Percentiles rank a stretch among this genome's conserved stretches.
Conservation (phyloP, 2,888 invertebrate genomes). For the Deilephila elpenor region DNA sequence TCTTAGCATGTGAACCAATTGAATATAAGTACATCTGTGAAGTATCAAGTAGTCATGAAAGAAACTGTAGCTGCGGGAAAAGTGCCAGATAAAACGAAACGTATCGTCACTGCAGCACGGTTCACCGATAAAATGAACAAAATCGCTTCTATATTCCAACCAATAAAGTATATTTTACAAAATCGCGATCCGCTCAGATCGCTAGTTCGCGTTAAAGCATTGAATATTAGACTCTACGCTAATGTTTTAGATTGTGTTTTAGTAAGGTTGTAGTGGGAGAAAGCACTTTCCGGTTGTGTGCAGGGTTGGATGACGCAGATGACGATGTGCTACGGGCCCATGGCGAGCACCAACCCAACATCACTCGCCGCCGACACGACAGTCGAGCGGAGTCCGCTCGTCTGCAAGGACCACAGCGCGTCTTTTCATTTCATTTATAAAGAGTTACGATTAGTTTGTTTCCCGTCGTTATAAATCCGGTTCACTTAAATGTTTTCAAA, state of each 20-base stretch:
- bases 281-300: slow-evolving; percentile 81
- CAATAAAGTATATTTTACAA: slow-evolving; percentile 61
- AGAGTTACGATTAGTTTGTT: slow-evolving; percentile 53
- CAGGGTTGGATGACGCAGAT: slow-evolving; percentile 78
- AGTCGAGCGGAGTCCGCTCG: slow-evolving; percentile 70
- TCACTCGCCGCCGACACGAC: slow-evolving; percentile 51
- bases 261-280: slow-evolving; percentile 63
- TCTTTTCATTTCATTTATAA: slow-evolving; percentile 33
- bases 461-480: slow-evolving; percentile 42
- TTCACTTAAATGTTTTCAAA: slow-evolving; percentile 36
- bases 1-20: slow-evolving; percentile 45
- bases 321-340: slow-evolving; percentile 55
- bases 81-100: slow-evolving; percentile 69
- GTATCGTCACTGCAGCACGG: slow-evolving; percentile 63
- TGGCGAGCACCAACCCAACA: slow-evolving; percentile 53
- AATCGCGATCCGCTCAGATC: slow-evolving; percentile 30
- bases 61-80: slow-evolving; percentile 77
- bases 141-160: slow-evolving; percentile 51
- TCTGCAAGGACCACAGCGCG: slow-evolving; percentile 57
- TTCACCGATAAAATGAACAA: slow-evolving; percentile 45
- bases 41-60: slow-evolving; percentile 27
- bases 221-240: slow-evolving; percentile 32
- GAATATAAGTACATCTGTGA: slow-evolving; percentile 27
- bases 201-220: slow-evolving; percentile 24
- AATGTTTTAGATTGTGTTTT: slow-evolving; percentile 58